Evolutionary conservation across 2,113 vertebrate genomes (phyloP), one percentile per base, ranked within the genome.

Genomic region (Bagarius yarrelli): DNA sequence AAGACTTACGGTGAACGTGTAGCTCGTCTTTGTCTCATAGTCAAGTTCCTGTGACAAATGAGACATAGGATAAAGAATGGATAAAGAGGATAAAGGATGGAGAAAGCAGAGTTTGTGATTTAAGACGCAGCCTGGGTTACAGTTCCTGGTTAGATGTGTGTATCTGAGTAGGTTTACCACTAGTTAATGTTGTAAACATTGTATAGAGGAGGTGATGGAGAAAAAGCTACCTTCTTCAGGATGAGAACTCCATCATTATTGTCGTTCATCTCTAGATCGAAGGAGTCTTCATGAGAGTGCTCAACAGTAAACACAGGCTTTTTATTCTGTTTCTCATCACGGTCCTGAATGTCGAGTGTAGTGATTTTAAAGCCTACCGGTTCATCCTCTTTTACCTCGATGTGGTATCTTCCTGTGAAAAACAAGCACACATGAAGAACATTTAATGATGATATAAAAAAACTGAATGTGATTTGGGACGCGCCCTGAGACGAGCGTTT

Each of bases 241-340:
- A 92, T 88, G 30, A 99, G 92, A 82, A 93, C 91, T 56, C 95
- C 97, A 83, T 98, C 91, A 3, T 97, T 96, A 59, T 85, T 91
- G 0, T 71, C 79, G 59, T 88, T 89, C 5, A 87, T 86, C 34
- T 91, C 85, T 2, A 97, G 88, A 27, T 79, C 72, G 79, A 99
- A 98, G 66, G 93, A 84, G 23, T 85, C 86, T 82, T 84, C 90
- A 6, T 78, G 79, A 69, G 83, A 79, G 50, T 52, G 78, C 27
- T 91, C 78, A 70, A 98, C 89, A 59, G 52, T 91, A 81, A 97
- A 97, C 40, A 86, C 91, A 3, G 97, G 97, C 32, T 92, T 88
- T 88, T 97, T 94, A 79, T 99, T 95, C 83, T 95, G 92, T n/a
- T 93, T 90, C 87, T 96, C 92, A 19, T 99, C 98, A 27, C 88